Conservation (phyloP, 2,113 vertebrate genomes). For the Sphyrna mokarran region DNA sequence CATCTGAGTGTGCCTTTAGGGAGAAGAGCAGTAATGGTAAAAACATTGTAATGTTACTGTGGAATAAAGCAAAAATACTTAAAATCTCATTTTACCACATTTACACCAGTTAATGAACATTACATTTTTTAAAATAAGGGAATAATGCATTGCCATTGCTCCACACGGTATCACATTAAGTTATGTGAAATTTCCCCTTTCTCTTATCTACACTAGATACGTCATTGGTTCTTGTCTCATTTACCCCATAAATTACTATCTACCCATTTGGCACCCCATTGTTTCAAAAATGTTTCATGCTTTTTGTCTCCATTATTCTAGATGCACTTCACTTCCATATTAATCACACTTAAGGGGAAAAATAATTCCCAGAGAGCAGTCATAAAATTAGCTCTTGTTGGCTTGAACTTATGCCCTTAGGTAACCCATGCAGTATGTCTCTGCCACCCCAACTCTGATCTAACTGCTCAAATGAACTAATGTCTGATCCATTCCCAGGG, state of each 20-base stretch:
- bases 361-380: background rate
- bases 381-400: background rate
- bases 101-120: background rate
- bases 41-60: background rate
- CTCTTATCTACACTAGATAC: background rate
- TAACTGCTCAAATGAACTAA: background rate
- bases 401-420: background rate
- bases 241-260: background rate
- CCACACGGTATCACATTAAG: background rate
- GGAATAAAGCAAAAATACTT: background rate
- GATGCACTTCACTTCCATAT: background rate
- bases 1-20: slow-evolving; percentile 55
- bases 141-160: background rate
- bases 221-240: background rate
- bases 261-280: background rate
- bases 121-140: background rate
- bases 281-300: background rate
- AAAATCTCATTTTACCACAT: background rate
- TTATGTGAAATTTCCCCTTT: background rate
- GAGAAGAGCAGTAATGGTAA: background rate
- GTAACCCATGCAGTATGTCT: background rate
- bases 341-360: background rate
- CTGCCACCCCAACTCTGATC: background rate
- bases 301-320: background rate
- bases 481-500: background rate